These are phyloP conservation scores for Microtus agrestis DNA, from an alignment of 2,797 vertebrate genomes.

Conservation along the genomic window DNA sequence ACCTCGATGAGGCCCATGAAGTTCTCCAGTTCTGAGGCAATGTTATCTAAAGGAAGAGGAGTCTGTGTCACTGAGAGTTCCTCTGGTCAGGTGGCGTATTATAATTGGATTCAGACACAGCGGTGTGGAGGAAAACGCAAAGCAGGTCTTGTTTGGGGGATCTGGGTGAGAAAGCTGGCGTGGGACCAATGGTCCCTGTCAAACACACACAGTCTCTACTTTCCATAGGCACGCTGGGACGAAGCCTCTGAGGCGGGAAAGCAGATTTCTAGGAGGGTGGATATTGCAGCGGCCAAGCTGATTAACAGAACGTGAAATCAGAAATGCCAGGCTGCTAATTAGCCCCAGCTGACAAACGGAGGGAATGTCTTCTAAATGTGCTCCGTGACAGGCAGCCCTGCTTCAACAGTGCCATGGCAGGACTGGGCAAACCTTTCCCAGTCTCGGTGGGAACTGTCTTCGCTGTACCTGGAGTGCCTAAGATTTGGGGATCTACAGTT, in stretches of 20 bases:
- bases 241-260: conserved; percentile 27
- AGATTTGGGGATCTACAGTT: conserved; percentile 11
- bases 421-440: background rate
- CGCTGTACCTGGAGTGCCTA: conserved; percentile 42
- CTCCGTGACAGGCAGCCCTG: conserved; percentile 13
- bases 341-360: conserved; percentile 27
- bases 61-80: background rate
- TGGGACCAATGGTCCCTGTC: fast-evolving
- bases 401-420: background rate
- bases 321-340: conserved; percentile 62
- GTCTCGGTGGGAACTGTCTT: conserved; percentile 5
- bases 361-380: background rate
- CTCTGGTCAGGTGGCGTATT: background rate
- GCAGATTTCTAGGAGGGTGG: background rate
- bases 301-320: conserved; percentile 57
- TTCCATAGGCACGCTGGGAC: conserved; percentile 64
- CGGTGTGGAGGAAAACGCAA: background rate
- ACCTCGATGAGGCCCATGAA: conserved; percentile 98
- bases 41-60: conserved; percentile 91
- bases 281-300: conserved; percentile 41
- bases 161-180: background rate
- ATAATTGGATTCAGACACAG: background rate
- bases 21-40: conserved; percentile 97
- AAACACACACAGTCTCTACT: background rate
- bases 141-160: background rate